These are phyloP conservation scores for Callopanchax toddi DNA, from an alignment of 2,113 vertebrate genomes.

Conservation along the genomic window DNA sequence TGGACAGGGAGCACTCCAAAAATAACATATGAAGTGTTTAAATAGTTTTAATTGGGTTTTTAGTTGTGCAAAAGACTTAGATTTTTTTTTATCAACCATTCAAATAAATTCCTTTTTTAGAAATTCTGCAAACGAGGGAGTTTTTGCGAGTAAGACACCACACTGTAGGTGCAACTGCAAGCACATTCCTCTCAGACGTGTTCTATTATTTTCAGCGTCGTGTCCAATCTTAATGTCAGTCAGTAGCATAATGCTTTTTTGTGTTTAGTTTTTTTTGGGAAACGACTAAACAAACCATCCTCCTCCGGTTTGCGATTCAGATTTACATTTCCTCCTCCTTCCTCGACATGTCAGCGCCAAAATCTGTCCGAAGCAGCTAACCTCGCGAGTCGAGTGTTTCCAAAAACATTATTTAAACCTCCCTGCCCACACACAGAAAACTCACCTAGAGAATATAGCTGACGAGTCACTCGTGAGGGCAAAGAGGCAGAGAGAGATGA, in stretches of 20 bases:
- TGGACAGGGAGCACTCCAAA: no score
- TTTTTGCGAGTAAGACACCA: neutral
- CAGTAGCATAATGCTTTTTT: slow-evolving; percentile 6
- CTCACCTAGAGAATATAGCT: slow-evolving; percentile 39
- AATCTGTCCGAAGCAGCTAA: slow-evolving; percentile 52
- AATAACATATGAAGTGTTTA: no score
- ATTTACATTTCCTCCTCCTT: slow-evolving; percentile 57
- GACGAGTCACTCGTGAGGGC: slow-evolving; percentile 30
- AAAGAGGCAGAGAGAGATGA: slow-evolving; percentile 23
- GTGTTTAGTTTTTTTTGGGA: neutral
- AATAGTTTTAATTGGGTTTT: no score
- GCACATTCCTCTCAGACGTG: neutral
- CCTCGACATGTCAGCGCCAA: slow-evolving; percentile 37
- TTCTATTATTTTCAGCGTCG: neutral
- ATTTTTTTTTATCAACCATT: no score
- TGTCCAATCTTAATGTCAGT: slow-evolving; percentile 1
- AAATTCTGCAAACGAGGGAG: no score
- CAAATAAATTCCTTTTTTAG: no score
- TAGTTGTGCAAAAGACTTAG: no score
- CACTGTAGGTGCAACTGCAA: neutral
- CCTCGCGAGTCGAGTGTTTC: slow-evolving; percentile 57
- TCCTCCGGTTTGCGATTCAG: slow-evolving; percentile 25
- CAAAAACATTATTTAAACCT: slow-evolving; percentile 59
- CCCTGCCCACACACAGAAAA: slow-evolving; percentile 58
- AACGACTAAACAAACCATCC: slow-evolving; percentile 31